phyloP scores from a whole-genome alignment of 2,797 vertebrate species.

The Okamejei kenojei region DNA sequence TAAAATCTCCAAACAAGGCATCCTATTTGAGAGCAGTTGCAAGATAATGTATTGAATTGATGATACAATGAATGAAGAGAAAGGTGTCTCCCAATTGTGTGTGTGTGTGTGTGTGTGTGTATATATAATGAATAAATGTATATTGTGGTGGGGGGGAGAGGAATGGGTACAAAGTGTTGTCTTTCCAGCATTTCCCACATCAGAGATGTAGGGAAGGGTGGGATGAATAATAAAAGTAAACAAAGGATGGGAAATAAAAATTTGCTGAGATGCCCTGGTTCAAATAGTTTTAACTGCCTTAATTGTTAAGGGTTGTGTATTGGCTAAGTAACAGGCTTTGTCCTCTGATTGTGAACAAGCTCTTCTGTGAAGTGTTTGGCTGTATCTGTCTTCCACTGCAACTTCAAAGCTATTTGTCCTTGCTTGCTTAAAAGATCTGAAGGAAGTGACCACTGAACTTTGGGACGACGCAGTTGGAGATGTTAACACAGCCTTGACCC shows the following conservation, averaged over 20 bases:
- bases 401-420: not conserved
- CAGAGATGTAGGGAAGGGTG: no score
- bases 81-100: no score
- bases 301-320: not conserved
- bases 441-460: constrained; percentile 10
- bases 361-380: not conserved
- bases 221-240: not conserved
- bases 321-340: not conserved
- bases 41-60: no score
- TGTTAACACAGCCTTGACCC: constrained; percentile 2
- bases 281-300: not conserved
- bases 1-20: no score
- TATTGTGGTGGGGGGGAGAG: no score
- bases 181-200: no score
- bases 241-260: not conserved
- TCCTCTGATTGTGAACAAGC: not conserved
- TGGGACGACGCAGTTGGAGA: not conserved
- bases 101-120: no score
- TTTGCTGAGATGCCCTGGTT: not conserved
- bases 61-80: no score
- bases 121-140: no score
- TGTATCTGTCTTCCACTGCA: constrained; percentile 7
- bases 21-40: no score
- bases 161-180: no score
- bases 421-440: not conserved